phyloP scores from a whole-genome alignment of 2,888 invertebrate species.

The Spicauda simplicius region DNA sequence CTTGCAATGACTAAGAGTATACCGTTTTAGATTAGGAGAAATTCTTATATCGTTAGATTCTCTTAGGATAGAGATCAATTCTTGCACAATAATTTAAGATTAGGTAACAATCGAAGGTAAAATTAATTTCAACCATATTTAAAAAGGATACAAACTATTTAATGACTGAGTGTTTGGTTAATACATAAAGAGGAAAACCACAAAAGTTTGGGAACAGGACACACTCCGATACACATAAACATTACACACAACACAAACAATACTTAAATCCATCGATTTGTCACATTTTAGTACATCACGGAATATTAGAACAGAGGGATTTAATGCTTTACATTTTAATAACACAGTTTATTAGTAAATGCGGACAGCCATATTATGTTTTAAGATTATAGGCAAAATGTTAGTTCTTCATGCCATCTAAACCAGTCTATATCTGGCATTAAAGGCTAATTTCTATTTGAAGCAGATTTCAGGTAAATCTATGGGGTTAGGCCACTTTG shows the following conservation, averaged over 20 bases:
- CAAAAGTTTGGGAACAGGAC: not conserved
- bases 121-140: no score
- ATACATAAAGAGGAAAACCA: not conserved
- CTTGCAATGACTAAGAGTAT: no score
- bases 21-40: no score
- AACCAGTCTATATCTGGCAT: conserved; percentile 1
- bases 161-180: no score
- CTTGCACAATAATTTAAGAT: no score
- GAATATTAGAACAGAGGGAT: not conserved
- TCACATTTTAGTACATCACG: not conserved
- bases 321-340: not conserved
- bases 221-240: not conserved
- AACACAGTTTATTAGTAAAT: no score
- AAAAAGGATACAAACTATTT: no score
- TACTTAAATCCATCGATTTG: not conserved
- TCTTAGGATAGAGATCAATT: no score
- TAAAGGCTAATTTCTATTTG: not conserved
- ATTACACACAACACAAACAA: not conserved
- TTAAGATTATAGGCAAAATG: conserved; percentile 2
- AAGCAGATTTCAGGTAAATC: conserved; percentile 28
- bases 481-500: conserved; percentile 27
- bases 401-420: conserved; percentile 4
- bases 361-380: no score
- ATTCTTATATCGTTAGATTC: no score
- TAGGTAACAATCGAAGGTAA: no score